A percentile compares a stretch with the other conserved stretches of the same genome.
Evolutionary conservation across 1,140 invertebrate species (phyloP).

Genomic region (Meloidogyne floridensis): DNA sequence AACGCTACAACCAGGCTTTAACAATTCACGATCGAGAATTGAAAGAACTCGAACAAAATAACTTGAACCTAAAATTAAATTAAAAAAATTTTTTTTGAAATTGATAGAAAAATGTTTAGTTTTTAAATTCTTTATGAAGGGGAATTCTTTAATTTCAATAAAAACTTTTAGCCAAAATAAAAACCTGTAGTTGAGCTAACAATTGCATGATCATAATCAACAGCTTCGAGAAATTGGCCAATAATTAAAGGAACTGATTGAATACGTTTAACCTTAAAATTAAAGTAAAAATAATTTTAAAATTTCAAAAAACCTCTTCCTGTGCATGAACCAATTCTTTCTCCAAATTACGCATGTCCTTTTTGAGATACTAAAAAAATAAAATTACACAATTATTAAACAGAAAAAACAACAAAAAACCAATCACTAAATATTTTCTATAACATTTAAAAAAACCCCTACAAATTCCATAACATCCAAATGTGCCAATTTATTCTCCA

Average conservation of each 20-base stretch:
- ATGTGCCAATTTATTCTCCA: constrained; percentile 92
- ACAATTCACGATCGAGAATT: constrained; percentile 89
- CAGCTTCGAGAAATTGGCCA: constrained; percentile 94
- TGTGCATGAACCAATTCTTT: constrained; percentile 96
- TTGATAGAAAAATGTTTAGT: background rate
- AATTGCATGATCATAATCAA: constrained; percentile 96
- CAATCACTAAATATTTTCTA: no score
- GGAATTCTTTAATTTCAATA: background rate
- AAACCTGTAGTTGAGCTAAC: constrained; percentile 78
- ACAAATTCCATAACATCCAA: constrained; percentile 84
- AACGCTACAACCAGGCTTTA: constrained; percentile 92
- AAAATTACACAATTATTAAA: background rate
- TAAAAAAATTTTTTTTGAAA: no score
- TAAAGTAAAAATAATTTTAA: background rate
- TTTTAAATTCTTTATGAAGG: no score
- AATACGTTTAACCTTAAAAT: constrained; percentile 82
- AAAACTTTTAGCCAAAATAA: background rate
- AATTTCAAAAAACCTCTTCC: constrained; percentile 72
- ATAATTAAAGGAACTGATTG: constrained; percentile 95
- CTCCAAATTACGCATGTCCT: constrained; percentile 94
- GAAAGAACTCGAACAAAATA: constrained; percentile 94
- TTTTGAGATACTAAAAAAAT: constrained; percentile 82
- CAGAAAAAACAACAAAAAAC: no score
- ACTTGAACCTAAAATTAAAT: constrained; percentile 76
- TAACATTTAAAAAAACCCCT: constrained; percentile 61